Evolutionary conservation across 2,888 invertebrate genomes (phyloP).

Genomic region (Watsonalla binaria): DNA sequence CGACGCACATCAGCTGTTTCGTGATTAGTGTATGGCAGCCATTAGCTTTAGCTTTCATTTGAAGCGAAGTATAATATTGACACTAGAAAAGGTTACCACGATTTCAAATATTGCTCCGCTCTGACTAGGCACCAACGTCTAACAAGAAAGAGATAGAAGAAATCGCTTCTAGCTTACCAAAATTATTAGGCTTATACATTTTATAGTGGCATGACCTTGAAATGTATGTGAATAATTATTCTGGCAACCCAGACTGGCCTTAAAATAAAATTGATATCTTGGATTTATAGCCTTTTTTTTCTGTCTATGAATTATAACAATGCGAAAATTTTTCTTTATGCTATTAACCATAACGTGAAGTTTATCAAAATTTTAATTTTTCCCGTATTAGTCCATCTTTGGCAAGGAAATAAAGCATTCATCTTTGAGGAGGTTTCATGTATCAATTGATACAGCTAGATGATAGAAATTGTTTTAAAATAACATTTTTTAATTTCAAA

Average conservation of each 20-base stretch:
- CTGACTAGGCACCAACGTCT: neutral
- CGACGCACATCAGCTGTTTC: constrained; percentile 77
- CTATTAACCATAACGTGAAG: too few relatives aligned
- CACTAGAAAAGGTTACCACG: neutral
- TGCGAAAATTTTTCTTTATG: too few relatives aligned
- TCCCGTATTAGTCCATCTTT: too few relatives aligned
- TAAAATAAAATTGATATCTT: neutral
- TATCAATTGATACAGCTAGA: too few relatives aligned
- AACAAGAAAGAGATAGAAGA: constrained; percentile 30
- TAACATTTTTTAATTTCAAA: too few relatives aligned
- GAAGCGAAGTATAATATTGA: constrained; percentile 24
- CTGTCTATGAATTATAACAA: too few relatives aligned
- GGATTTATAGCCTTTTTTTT: too few relatives aligned
- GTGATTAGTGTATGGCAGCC: constrained; percentile 63
- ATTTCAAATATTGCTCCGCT: neutral
- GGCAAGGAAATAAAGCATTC: too few relatives aligned
- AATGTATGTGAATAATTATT: constrained; percentile 10
- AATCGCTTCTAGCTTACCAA: constrained; percentile 4
- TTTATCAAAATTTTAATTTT: too few relatives aligned
- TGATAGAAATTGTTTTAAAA: too few relatives aligned
- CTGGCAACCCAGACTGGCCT: neutral
- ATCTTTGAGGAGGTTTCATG: too few relatives aligned
- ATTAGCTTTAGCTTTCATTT: constrained; percentile 55
- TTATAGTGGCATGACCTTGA: constrained; percentile 57
- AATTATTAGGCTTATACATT: constrained; percentile 20